Evolutionary conservation across 2,113 vertebrate species (phyloP).

Genomic region (Chauna torquata): DNA sequence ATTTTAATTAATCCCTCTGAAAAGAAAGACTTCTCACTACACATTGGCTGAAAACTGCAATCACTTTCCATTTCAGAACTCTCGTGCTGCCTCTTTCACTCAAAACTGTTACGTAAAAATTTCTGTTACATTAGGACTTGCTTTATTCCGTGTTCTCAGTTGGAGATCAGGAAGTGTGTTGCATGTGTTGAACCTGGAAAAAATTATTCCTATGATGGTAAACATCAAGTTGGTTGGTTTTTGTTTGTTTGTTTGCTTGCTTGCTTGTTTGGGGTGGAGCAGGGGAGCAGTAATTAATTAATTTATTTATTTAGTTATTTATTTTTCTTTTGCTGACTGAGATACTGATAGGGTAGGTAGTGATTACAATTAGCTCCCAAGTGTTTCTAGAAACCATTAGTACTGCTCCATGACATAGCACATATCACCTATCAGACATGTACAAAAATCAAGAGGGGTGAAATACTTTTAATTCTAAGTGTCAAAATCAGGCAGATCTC

Average conservation of each 20-base stretch:
- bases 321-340: not conserved
- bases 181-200: not conserved
- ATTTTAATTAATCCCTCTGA: not conserved
- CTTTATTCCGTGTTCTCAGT: not conserved
- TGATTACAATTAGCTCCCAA: not conserved
- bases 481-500: not conserved
- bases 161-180: not conserved
- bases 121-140: rapidly evolving
- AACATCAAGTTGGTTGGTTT: not conserved
- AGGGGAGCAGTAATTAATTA: not conserved
- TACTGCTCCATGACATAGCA: not conserved
- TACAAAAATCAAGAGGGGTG: not conserved
- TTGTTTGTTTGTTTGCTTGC: not conserved
- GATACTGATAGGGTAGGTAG: not conserved
- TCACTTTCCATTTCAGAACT: not conserved
- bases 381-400: not conserved
- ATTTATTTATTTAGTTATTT: not conserved
- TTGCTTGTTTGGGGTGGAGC: not conserved
- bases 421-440: not conserved
- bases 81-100: not conserved
- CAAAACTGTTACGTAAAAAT: not conserved
- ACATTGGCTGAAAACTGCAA: not conserved
- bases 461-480: not conserved
- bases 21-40: not conserved
- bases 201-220: not conserved